Evolutionary conservation across 2,888 invertebrate species (phyloP).

Genomic region (Melangyna quadrimaculata): DNA sequence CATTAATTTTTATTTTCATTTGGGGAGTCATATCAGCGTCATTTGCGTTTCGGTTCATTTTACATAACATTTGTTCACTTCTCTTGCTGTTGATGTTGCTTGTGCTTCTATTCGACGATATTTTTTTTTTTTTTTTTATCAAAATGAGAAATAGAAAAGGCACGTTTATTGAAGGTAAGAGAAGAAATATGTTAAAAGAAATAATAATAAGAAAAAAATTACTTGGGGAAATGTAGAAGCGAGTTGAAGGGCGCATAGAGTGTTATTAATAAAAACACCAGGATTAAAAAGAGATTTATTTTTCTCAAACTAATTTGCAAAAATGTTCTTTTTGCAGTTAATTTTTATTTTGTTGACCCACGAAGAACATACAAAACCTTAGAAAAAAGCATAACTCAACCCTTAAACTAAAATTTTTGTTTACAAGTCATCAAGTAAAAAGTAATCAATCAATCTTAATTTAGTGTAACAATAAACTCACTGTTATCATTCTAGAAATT

Average conservation of each 20-base stretch:
- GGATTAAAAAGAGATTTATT: too few species aligned
- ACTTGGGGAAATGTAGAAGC: neutral
- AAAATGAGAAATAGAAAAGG: neutral
- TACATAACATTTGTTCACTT: conserved; percentile 3
- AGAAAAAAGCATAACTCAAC: too few species aligned
- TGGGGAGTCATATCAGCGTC: conserved; percentile 51
- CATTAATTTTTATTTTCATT: conserved; percentile 69
- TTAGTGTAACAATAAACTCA: too few species aligned
- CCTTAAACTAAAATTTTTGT: too few species aligned
- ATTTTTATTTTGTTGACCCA: too few species aligned
- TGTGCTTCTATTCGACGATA: neutral
- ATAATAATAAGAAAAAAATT: conserved; percentile 23
- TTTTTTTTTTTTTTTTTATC: neutral
- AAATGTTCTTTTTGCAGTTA: too few species aligned
- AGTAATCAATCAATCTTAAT: too few species aligned
- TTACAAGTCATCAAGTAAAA: too few species aligned
- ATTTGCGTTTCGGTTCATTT: conserved; percentile 60
- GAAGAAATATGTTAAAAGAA: neutral
- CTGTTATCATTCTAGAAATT: too few species aligned
- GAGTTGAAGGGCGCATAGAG: neutral
- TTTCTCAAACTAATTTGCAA: too few species aligned
- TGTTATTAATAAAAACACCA: neutral
- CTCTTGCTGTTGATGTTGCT: neutral
- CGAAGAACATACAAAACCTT: too few species aligned
- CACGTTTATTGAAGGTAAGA: neutral